A percentile compares a stretch with the other conserved stretches of the same genome.
Conservation (phyloP, 2,113 vertebrate species). For the Panurus biarmicus region DNA sequence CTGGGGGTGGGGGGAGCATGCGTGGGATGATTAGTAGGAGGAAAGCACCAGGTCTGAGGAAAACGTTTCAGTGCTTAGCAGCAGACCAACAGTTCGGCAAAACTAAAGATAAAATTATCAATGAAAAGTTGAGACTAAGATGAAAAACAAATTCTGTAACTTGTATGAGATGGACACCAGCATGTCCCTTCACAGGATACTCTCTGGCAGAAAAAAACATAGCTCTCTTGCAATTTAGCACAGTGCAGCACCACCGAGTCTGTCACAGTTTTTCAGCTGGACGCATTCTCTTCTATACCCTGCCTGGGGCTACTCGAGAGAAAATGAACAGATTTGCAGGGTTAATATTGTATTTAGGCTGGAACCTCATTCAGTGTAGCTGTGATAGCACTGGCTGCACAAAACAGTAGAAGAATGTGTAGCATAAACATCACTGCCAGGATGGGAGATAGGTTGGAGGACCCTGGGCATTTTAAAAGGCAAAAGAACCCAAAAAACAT, state of each 20-base stretch:
- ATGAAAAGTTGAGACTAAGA: background rate
- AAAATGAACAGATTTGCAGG: constrained; percentile 72
- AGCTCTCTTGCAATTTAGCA: constrained; percentile 31
- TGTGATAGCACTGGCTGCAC: constrained; percentile 3
- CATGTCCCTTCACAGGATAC: background rate
- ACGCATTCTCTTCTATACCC: constrained; percentile 39
- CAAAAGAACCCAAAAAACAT: background rate
- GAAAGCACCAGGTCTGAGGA: background rate
- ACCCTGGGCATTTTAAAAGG: background rate
- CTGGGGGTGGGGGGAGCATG: background rate
- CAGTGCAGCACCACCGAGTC: background rate
- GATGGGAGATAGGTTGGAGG: background rate
- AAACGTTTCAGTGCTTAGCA: background rate
- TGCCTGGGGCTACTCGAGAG: constrained; percentile 47
- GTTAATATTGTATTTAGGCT: constrained; percentile 69
- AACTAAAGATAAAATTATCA: background rate
- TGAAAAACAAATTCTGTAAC: background rate
- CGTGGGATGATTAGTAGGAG: rapidly evolving
- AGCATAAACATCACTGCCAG: constrained; percentile 27
- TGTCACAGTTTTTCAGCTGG: constrained; percentile 67
- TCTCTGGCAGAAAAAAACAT: background rate
- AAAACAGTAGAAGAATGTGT: background rate
- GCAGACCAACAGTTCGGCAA: background rate
- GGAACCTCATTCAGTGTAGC: constrained; percentile 59
- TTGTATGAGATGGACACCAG: background rate